Conservation (phyloP, 2,113 vertebrate genomes). For the Heptranchias perlo region DNA sequence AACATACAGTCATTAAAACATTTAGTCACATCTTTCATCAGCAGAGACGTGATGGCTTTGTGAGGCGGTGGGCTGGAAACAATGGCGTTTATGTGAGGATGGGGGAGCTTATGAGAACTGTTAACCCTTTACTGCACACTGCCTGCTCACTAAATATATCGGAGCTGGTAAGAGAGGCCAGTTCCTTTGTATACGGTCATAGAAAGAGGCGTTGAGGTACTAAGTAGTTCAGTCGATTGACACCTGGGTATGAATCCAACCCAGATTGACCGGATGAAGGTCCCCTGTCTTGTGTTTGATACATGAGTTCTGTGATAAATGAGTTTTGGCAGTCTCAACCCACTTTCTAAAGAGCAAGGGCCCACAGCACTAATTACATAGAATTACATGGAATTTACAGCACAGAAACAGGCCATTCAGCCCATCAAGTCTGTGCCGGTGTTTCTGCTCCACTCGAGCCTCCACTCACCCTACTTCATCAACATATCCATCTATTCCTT, state of each 20-base stretch:
- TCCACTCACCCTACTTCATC: neutral
- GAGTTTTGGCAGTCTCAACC: neutral
- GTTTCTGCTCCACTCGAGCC: neutral
- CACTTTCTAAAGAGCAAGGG: neutral
- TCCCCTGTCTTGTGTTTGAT: neutral
- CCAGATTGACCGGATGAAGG: neutral
- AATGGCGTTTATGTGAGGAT: neutral
- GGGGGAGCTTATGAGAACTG: neutral
- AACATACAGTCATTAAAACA: neutral
- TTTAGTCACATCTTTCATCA: neutral
- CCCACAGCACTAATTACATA: neutral
- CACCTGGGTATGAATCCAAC: neutral
- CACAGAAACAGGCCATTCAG: neutral
- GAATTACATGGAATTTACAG: neutral
- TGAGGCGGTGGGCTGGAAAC: conserved; percentile 16
- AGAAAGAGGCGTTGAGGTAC: neutral
- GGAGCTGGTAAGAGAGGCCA: neutral
- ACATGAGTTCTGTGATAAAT: neutral
- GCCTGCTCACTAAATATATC: neutral
- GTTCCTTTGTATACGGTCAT: neutral
- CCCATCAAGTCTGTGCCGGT: neutral
- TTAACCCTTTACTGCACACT: neutral
- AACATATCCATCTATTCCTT: neutral
- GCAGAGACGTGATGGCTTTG: neutral
- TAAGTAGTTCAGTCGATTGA: neutral